Evolutionary conservation across 2,888 invertebrate genomes (phyloP), one percentile per base, ranked within the genome.

Genomic region (Eupithecia pulchellata): DNA sequence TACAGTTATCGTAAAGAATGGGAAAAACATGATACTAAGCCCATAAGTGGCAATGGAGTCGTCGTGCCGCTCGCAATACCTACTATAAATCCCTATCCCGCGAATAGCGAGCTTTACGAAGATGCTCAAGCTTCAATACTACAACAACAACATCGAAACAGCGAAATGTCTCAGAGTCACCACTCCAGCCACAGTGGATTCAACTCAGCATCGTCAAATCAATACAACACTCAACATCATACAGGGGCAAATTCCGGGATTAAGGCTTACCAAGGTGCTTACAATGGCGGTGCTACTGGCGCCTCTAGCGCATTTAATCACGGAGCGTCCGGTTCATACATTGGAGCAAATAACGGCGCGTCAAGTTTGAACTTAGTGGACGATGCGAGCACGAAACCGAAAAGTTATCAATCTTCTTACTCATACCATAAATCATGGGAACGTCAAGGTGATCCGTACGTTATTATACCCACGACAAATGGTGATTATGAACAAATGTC

Each of bases 371-470:
- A 79, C 72, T 81, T 85, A 72, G 82, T 87, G 36, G 86, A 85
- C 71, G 75, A 82, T 74, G 64, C 83, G 34, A 83, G 78, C 75
- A 73, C 84, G 1, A 87, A 83, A 71, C 94, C 94, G 17, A 94
- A 94, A 84, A 88, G 87, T 81, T 95, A 93, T 77, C 91, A 93
- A 20, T 93, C 94, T 30, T 91, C 94, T 27, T 94, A 93, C 82
- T 90, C 94, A 8, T 94, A 94, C 76, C 93, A 94, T 71, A 94
- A 94, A 79, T 89, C 94, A 30, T 94, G 94, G 94, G 94, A 94
- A 78, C 89, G 89, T 68, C 94, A 91, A 79, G 94, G 94, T 29
- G 94, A 93, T 77, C 94, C 94, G 11, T 94, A 94, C 66, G 83
- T 93, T 9, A 94, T 94, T 47, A 81, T 86, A 76, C 94, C 94